Evolutionary conservation across 2,888 invertebrate species (phyloP).

Genomic region (Mystacides longicornis): DNA sequence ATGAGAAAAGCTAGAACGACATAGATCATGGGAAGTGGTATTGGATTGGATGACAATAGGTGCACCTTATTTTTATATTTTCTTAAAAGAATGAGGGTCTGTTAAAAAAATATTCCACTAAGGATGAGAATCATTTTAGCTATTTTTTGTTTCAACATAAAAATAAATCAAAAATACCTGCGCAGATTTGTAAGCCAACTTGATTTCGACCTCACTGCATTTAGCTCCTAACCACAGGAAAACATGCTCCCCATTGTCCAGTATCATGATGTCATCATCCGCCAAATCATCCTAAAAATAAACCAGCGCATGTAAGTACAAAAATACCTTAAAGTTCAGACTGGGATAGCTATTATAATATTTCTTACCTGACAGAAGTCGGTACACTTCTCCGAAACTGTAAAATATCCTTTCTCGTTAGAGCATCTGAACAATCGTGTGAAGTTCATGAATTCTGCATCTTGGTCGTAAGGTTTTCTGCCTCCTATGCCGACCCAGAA

Average conservation of each 20-base stretch:
- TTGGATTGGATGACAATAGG: no score
- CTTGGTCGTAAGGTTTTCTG: slow-evolving; percentile 78
- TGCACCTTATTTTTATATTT: no score
- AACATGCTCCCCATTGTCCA: slow-evolving; percentile 96
- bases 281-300: slow-evolving; percentile 86
- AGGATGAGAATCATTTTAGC: no score
- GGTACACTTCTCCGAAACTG: slow-evolving; percentile 97
- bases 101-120: no score
- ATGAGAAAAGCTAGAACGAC: no score
- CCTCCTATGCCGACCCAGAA: slow-evolving; percentile 97
- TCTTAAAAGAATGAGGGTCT: no score
- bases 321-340: neutral
- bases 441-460: slow-evolving; percentile 87
- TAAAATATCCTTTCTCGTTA: slow-evolving; percentile 98
- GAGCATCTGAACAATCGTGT: slow-evolving; percentile 96
- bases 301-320: slow-evolving; percentile 24
- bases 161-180: no score
- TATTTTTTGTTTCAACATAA: no score
- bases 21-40: no score
- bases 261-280: slow-evolving; percentile 99
- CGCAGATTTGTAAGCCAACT: slow-evolving; percentile 96
- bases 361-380: slow-evolving; percentile 87
- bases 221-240: slow-evolving; percentile 96
- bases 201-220: slow-evolving; percentile 98
- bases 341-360: neutral